Conservation (phyloP, 1,140 invertebrate genomes). For the Psix sp. region DNA sequence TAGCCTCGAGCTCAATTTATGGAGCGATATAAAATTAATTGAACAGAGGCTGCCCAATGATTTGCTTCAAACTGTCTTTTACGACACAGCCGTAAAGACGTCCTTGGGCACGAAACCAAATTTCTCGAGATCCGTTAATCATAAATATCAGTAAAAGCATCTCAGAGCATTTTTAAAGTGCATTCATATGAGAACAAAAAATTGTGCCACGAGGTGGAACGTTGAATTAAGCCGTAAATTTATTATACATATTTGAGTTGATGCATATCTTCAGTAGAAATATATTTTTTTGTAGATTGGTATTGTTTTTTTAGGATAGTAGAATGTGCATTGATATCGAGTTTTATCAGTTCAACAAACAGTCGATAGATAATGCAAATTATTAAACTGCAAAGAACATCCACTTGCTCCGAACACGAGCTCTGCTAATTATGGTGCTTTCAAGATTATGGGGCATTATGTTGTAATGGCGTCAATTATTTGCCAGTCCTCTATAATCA, state of each 20-base stretch:
- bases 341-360: too few relatives aligned
- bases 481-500: not conserved
- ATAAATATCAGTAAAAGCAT: not conserved
- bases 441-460: constrained; percentile 12
- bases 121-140: not conserved
- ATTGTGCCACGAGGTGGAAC: not conserved
- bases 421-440: constrained; percentile 15
- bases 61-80: constrained; percentile 15
- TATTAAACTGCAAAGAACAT: too few relatives aligned
- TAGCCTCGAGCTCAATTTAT: constrained; percentile 7
- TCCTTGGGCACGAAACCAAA: constrained; percentile 4
- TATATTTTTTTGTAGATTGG: too few relatives aligned
- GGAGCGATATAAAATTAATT: constrained; percentile 27
- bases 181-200: not conserved
- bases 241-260: too few relatives aligned
- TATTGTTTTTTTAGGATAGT: too few relatives aligned
- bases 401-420: constrained; percentile 5
- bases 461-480: constrained; percentile 14
- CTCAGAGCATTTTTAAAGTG: not conserved
- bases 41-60: constrained; percentile 6
- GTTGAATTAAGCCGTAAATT: too few relatives aligned
- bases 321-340: too few relatives aligned
- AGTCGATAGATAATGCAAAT: too few relatives aligned
- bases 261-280: too few relatives aligned
- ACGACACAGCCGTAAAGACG: constrained; percentile 6